phyloP scores from a whole-genome alignment of 2,113 vertebrate species.

The Xiphophorus couchianus region DNA sequence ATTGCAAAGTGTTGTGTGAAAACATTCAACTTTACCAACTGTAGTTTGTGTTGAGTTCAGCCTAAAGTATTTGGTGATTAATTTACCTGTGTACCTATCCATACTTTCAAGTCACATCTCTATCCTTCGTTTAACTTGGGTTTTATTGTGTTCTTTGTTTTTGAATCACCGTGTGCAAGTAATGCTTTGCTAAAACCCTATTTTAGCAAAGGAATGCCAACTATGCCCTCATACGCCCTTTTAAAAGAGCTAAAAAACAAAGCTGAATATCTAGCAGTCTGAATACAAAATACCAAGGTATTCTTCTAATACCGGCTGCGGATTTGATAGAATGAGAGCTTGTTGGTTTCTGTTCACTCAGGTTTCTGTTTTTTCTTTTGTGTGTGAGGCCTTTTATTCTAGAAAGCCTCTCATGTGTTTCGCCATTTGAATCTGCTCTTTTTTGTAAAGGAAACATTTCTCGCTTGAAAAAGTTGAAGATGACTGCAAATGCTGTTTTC shows the following conservation, averaged over 20 bases:
- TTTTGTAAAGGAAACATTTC: neutral
- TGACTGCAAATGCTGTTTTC: neutral
- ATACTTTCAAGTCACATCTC: neutral
- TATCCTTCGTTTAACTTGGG: neutral
- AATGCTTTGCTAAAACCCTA: neutral
- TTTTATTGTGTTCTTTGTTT: neutral
- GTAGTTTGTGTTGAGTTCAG: too few species aligned
- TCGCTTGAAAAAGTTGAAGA: neutral
- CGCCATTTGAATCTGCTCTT: neutral
- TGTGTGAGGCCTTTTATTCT: slow-evolving; percentile 9
- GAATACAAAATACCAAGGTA: slow-evolving; percentile 16
- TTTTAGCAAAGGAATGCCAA: slow-evolving; percentile 23
- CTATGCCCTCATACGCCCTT: slow-evolving; percentile 8
- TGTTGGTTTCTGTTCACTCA: slow-evolving; percentile 16
- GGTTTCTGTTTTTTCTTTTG: slow-evolving; percentile 29
- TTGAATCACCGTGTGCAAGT: neutral
- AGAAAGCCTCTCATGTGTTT: slow-evolving; percentile 3
- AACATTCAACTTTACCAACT: neutral
- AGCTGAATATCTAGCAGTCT: neutral
- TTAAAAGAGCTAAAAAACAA: slow-evolving; percentile 12
- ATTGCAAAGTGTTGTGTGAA: neutral
- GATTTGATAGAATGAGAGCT: slow-evolving; percentile 14
- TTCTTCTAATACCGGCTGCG: slow-evolving; percentile 14
- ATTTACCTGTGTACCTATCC: neutral
- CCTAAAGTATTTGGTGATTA: too few species aligned